Evolutionary conservation across 2,888 invertebrate genomes (phyloP), one percentile per base, ranked within the genome.

Genomic region (Eudemis profundana): DNA sequence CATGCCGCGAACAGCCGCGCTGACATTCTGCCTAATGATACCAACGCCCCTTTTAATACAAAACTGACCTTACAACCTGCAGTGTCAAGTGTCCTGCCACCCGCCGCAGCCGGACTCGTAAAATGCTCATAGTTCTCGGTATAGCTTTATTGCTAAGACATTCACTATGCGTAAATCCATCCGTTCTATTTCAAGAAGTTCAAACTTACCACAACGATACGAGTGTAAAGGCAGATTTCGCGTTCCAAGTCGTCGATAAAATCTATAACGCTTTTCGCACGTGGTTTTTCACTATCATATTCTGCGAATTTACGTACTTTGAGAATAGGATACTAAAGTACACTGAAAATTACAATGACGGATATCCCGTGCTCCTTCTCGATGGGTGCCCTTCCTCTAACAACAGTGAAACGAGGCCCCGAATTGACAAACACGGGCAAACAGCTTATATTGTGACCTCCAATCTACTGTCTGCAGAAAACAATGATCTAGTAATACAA

Each of bases 301-400:
- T 89, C 67, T 91, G 91, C 68, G 87, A 92, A 17, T 91, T 90
- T 69, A 89, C 90, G 4, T 90, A 90, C 68, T 90, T 91, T 59
- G 92, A 92, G 63, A 92, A 90, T 69, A 83, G 86, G 69, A 86
- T 92, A 33, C 74, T 92, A 7, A 89, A 88, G 72, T 87, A 87
- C 68, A 89, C 85, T 0, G 90, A 91, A 72, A 89, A 80, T 53
- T 84, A 78, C 66, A 85, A 79, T 2, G 70, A 84, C 64, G 90
- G 90, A 36, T 88, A 90, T 67, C 88, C 91, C 49, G 87, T 90
- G 8, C 72, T 90, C 73, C 83, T 91, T 4, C 67, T 91, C n/a
- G 87, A 84, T 65, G 86, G 89, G 1, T 91, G 91, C 69, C 86
- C 87, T 1, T 70, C 77, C 49, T 61, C 68, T 0, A 85, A 87